phyloP scores from a whole-genome alignment of 2,113 vertebrate genomes.

The Pseudonaja textilis region DNA sequence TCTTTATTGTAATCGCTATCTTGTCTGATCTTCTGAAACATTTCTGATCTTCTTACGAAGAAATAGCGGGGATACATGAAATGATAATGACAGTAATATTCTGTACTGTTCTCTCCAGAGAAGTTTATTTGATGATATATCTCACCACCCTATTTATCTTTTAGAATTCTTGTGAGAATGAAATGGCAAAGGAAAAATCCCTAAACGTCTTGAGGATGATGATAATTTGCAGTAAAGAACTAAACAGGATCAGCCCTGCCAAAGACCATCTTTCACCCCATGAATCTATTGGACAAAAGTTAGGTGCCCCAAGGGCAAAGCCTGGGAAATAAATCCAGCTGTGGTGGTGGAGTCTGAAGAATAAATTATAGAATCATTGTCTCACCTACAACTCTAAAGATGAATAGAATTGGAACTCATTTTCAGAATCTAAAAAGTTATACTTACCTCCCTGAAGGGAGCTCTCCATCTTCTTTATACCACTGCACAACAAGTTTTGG shows the following conservation, averaged over 20 bases:
- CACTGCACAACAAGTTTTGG: constrained; percentile 74
- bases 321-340: not conserved
- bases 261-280: not conserved
- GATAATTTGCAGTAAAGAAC: not conserved
- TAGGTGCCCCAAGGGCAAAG: not conserved
- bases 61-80: not conserved
- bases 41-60: not conserved
- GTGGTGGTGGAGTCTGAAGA: not conserved
- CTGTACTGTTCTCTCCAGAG: not conserved
- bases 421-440: not conserved
- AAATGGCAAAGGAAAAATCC: not conserved
- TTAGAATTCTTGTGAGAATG: not conserved
- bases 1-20: not conserved
- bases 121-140: not conserved
- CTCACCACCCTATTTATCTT: not conserved
- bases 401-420: not conserved
- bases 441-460: constrained; percentile 82
- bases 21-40: not conserved
- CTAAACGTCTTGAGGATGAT: not conserved
- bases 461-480: constrained; percentile 77
- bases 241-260: not conserved
- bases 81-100: not conserved
- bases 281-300: not conserved
- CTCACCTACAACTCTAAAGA: not conserved
- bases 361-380: too few species aligned